A percentile compares a stretch with the other conserved stretches of the same genome.
phyloP scores from a whole-genome alignment of 2,888 invertebrate species.

The Sipha maydis region DNA sequence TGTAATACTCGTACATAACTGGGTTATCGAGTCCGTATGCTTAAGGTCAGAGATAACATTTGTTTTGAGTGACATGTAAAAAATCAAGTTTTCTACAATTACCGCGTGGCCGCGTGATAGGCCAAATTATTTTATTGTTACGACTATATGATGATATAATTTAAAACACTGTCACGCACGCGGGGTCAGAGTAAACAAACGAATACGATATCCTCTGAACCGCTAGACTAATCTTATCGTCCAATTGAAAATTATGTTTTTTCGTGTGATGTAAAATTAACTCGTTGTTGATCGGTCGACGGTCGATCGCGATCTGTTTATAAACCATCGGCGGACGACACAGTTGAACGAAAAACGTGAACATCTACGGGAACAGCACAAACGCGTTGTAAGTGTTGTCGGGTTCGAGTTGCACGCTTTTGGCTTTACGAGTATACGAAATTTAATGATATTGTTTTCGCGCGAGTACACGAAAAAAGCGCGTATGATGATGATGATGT shows the following conservation, averaged over 20 bases:
- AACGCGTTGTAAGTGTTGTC: no score
- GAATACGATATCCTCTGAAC: background rate
- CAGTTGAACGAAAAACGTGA: no score
- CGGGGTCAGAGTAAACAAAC: background rate
- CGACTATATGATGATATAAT: background rate
- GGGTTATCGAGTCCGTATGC: background rate
- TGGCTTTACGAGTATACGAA: no score
- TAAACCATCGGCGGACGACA: no score
- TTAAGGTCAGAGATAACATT: background rate
- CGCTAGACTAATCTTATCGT: background rate
- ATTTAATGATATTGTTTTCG: no score
- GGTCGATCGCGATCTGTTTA: no score
- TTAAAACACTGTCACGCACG: background rate
- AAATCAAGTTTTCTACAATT: background rate
- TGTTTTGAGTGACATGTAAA: background rate
- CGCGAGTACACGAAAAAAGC: no score
- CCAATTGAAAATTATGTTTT: background rate
- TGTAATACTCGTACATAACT: background rate
- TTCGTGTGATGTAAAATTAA: background rate
- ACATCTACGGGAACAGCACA: no score
- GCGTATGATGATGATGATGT: no score
- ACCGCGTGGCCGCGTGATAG: background rate
- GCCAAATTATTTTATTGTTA: background rate
- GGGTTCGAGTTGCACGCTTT: no score
- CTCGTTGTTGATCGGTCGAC: background rate